phyloP scores from a whole-genome alignment of 2,113 vertebrate genomes.

The Noturus placidus region DNA sequence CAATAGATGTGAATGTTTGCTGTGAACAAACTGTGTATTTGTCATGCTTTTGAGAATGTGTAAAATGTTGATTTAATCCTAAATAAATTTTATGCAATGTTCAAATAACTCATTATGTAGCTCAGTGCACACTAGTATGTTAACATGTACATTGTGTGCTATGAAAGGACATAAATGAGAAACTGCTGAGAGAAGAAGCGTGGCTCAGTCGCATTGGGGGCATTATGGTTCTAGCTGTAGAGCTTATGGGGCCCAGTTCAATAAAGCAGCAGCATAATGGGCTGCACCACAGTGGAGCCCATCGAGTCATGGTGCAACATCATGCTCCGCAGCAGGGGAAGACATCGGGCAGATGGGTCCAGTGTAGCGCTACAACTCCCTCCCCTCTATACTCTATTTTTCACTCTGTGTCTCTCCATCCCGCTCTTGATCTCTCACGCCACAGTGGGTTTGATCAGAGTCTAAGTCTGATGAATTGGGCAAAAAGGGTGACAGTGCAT shows the following conservation, averaged over 20 bases:
- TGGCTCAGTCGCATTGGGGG: constrained; percentile 35
- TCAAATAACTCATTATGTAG: constrained; percentile 7
- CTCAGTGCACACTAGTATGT: constrained; percentile 7
- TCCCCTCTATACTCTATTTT: constrained; percentile 57
- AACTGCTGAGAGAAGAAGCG: constrained; percentile 14
- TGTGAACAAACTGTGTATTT: not conserved
- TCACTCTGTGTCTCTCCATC: constrained; percentile 32
- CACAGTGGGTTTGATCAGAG: constrained; percentile 42
- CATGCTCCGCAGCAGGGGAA: constrained; percentile 79
- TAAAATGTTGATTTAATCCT: not conserved
- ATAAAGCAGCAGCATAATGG: constrained; percentile 62
- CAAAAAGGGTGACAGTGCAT: constrained; percentile 41
- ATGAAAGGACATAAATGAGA: constrained; percentile 56
- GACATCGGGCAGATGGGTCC: constrained; percentile 80
- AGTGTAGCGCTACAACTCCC: constrained; percentile 76
- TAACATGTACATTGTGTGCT: constrained; percentile 12
- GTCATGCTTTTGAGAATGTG: not conserved
- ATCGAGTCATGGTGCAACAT: constrained; percentile 77
- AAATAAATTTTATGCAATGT: constrained; percentile 3
- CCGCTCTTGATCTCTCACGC: constrained; percentile 27
- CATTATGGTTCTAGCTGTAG: constrained; percentile 43
- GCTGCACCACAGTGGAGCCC: constrained; percentile 71
- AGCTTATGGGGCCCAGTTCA: constrained; percentile 54
- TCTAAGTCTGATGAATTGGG: constrained; percentile 40
- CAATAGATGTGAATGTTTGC: not conserved